Base-by-base conservation (phyloP, 1,140 invertebrate species). In the Theocolax elegans region DNA sequence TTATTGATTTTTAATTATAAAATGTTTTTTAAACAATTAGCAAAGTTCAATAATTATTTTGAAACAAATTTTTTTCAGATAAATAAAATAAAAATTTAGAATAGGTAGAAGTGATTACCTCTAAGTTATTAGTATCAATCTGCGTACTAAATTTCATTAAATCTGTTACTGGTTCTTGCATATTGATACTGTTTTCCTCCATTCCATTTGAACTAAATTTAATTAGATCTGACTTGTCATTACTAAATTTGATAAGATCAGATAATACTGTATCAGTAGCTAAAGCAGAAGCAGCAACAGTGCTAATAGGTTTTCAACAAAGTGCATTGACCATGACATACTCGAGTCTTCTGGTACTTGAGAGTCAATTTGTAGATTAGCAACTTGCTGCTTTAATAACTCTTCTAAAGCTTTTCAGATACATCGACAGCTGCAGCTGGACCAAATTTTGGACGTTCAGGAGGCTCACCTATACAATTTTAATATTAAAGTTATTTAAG, bases 391-490 rank as follows among this genome's bases (percentile, higher is more conserved):
- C 8, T 73, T 72, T 64, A 59, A 51, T 31, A 76, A 58, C 74
- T 81, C 68, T 66, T 48, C 70, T 74, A 83, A 75, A 74, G 67
- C 59, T 80, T 70, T 35, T 84, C 83, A 27, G 86, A 83, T 35
- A 86, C 79, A 44, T 87, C 81, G 51, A 91, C 80, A 62, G 75
- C 71, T 23, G 89, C 88, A 56, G 86, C 89, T 71, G 90, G 90
- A 21, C 91, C 91, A 70, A 72, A 77, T 19, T 59, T 51, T 1
- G 90, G 90, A 49, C 90, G 81, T 60, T 80, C 46, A 31, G 88
- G 87, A 59, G 80, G 77, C 59, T 81, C 72, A 67, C 81, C 89
- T 90, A 72, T 38, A 40, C 12, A 59, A 59, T 35, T 17, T 1
- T 31, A 54, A 53, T 17, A 2, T 1, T 15, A n/a, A 49, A 49